phyloP scores from a whole-genome alignment of 2,888 invertebrate species.

The Aspidiotus destructor region DNA sequence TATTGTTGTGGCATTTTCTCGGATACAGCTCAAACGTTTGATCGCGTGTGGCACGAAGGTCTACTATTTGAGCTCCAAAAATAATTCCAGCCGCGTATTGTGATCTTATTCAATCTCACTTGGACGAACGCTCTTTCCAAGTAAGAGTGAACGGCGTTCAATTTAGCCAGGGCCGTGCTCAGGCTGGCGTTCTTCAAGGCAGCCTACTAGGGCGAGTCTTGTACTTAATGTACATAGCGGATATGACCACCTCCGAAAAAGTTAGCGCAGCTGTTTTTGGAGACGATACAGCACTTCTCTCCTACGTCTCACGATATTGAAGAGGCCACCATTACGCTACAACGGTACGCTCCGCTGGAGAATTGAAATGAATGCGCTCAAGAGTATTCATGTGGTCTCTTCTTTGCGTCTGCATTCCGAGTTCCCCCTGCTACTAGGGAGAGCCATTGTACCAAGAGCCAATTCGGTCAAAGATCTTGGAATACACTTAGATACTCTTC shows the following conservation, averaged over 20 bases:
- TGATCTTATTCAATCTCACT: background rate
- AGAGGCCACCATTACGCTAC: background rate
- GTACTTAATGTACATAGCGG: background rate
- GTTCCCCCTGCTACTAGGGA: too few relatives aligned
- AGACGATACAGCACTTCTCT: conserved; percentile 7
- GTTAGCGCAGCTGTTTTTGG: background rate
- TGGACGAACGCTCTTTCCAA: conserved; percentile 2
- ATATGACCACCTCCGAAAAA: background rate
- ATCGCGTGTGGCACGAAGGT: conserved; percentile 10
- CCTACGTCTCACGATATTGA: background rate
- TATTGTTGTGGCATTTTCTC: background rate
- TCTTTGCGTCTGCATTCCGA: background rate
- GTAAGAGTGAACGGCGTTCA: too few relatives aligned
- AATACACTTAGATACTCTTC: too few relatives aligned
- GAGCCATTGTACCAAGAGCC: too few relatives aligned
- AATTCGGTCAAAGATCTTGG: too few relatives aligned
- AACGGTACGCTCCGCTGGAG: background rate
- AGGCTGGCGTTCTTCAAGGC: background rate
- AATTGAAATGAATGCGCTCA: conserved; percentile 1
- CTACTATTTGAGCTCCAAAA: conserved; percentile 1
- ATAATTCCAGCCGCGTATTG: background rate
- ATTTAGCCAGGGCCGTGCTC: background rate
- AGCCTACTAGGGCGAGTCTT: conserved; percentile 6
- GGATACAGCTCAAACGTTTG: conserved; percentile 5
- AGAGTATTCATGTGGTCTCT: conserved; percentile 2